Conservation (phyloP, 2,113 vertebrate genomes). For the Notechis scutatus region DNA sequence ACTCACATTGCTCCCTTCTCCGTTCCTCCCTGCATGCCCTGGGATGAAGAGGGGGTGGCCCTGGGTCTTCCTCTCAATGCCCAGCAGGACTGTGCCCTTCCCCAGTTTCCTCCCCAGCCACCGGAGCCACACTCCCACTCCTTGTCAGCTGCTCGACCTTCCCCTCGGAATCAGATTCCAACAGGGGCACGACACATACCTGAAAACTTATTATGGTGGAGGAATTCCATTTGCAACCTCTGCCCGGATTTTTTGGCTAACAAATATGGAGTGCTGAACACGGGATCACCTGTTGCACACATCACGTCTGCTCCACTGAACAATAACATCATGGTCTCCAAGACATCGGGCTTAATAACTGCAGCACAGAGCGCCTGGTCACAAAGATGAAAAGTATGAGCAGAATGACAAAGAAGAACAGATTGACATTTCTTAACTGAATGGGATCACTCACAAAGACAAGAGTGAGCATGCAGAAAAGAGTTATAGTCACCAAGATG, state of each 20-base stretch:
- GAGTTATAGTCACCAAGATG: neutral
- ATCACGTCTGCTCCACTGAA: conserved; percentile 93
- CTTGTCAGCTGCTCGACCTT: too few species aligned
- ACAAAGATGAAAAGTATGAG: conserved; percentile 7
- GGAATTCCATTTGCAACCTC: conserved; percentile 92
- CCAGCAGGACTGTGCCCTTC: too few species aligned
- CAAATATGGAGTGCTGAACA: conserved; percentile 86
- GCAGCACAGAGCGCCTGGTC: conserved; percentile 86
- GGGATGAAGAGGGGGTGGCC: too few species aligned
- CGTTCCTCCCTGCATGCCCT: too few species aligned
- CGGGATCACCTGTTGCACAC: conserved; percentile 87
- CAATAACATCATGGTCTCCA: conserved; percentile 85
- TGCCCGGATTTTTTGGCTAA: conserved; percentile 90
- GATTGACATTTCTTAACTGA: neutral
- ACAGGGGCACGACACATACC: conserved; percentile 63
- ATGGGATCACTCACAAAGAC: neutral
- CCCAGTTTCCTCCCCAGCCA: too few species aligned
- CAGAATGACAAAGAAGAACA: neutral
- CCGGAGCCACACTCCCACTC: too few species aligned
- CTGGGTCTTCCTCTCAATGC: too few species aligned
- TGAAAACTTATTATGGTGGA: conserved; percentile 92
- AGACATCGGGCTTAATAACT: conserved; percentile 80
- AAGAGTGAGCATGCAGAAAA: neutral
- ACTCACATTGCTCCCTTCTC: too few species aligned
- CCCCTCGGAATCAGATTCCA: too few species aligned